Conservation (phyloP, 2,797 vertebrate species). For the Psittacula derbiana region DNA sequence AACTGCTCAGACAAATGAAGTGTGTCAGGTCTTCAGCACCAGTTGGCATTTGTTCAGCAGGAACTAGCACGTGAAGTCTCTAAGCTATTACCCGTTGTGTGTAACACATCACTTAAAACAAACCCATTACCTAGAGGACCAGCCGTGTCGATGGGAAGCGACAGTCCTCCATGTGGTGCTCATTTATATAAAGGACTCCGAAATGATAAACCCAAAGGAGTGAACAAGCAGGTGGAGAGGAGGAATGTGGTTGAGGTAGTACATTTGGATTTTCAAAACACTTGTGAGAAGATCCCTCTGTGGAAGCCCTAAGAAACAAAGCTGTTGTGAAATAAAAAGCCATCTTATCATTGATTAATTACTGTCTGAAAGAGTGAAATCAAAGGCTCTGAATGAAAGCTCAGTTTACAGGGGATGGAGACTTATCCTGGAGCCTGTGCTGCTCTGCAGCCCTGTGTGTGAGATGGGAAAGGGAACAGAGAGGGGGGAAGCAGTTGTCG, state of each 20-base stretch:
- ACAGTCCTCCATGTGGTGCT: not conserved
- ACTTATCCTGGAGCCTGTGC: not conserved
- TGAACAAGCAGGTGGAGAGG: not conserved
- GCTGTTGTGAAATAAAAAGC: not conserved
- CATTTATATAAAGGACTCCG: not conserved
- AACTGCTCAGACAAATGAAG: not conserved
- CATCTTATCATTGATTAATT: not conserved
- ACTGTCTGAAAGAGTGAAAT: not conserved
- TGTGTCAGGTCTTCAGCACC: not conserved
- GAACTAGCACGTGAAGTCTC: not conserved
- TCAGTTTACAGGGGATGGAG: not conserved
- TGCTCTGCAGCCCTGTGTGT: not conserved
- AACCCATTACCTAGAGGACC: not conserved
- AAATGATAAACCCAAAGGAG: not conserved
- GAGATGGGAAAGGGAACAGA: not conserved
- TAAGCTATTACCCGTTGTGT: rapidly evolving
- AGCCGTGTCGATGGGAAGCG: not conserved
- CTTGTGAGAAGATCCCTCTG: not conserved
- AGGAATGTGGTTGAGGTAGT: not conserved
- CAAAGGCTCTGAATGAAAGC: not conserved
- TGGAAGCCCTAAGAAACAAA: not conserved
- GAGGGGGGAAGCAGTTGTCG: rapidly evolving
- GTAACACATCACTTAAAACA: not conserved
- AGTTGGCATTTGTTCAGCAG: not conserved
- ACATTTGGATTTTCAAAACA: not conserved